Conservation (phyloP, 1,140 invertebrate genomes). For the Bathynomus jamesi region DNA sequence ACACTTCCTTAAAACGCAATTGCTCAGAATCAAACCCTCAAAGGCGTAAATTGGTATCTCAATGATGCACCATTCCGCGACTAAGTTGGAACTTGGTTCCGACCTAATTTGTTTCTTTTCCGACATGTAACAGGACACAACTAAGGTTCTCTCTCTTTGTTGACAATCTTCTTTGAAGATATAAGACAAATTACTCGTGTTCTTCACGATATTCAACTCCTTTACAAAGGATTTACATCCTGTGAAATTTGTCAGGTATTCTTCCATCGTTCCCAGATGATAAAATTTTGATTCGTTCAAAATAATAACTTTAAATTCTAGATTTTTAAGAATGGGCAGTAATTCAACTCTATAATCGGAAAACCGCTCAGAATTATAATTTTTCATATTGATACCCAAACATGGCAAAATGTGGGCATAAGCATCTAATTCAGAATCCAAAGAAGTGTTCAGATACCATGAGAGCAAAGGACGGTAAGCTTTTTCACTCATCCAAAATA, state of each 20-base stretch:
- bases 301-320: conserved; percentile 21
- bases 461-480: conserved; percentile 17
- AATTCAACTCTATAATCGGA: conserved; percentile 13
- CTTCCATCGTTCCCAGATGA: conserved; percentile 31
- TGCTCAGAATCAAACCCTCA: conserved; percentile 22
- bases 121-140: conserved; percentile 15
- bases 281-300: conserved; percentile 24
- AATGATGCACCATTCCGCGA: conserved; percentile 19
- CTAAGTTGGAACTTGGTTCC: conserved; percentile 2
- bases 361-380: not conserved
- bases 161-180: not conserved
- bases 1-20: conserved; percentile 17
- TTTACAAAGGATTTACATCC: conserved; percentile 6
- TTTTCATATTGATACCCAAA: conserved; percentile 17
- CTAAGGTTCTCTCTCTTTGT: conserved; percentile 4
- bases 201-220: conserved; percentile 20
- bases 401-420: conserved; percentile 32
- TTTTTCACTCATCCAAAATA: conserved; percentile 26
- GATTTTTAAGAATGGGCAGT: conserved; percentile 13
- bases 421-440: conserved; percentile 27
- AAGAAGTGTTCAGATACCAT: conserved; percentile 16
- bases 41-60: conserved; percentile 1
- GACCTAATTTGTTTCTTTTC: not conserved
- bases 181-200: conserved; percentile 12
- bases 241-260: conserved; percentile 25